Base-by-base conservation (phyloP, 2,888 invertebrate species). In the Philopedon plagiatum region DNA sequence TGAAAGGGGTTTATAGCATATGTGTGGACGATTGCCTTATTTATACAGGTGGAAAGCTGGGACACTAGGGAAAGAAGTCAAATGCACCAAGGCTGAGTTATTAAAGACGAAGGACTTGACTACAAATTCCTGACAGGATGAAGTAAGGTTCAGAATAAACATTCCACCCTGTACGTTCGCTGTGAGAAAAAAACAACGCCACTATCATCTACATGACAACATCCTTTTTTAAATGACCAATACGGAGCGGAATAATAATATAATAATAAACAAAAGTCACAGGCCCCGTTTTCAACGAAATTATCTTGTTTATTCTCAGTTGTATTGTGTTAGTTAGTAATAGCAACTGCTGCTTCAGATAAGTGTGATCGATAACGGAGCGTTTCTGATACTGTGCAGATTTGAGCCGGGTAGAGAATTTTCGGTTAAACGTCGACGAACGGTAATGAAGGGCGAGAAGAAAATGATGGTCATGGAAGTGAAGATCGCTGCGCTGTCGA, bases 401-500 rank as follows among this genome's bases (percentile, higher is more conserved):
- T 13, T 37, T 5, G 19, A 18, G 15, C 23, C 23, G 5, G 13
- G 23, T 11, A n/a, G 9, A 21, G 46, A 46, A 21, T 21, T 18
- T 15, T 41, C 2, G 8, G 4, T 15, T 41, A 18, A 5, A 18
- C 18, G 34, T 37, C 8, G 21, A 3, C 2, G 9, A 15, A n/a
- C 23, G 58, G 56, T 58, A 9, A 68, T 73, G 68, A 68, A 73
- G 54, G 64, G 57, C 15, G 44, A 29, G 1, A 68, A 60, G 57
- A 73, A 73, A 67, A 73, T 73, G 73, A 73, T 67, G 73, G 58
- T 73, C 11, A 73, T 68, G 64, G 73, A 73, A 46, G 60, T 73
- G 11, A 73, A 68, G 21, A 26, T 68, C 5, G 51, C 65, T 60
- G 54, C 58, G 3, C 46, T 68, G 13, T 39, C 68, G 5, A 73